Conservation (phyloP, 1,140 invertebrate genomes). For the Delia radicum region DNA sequence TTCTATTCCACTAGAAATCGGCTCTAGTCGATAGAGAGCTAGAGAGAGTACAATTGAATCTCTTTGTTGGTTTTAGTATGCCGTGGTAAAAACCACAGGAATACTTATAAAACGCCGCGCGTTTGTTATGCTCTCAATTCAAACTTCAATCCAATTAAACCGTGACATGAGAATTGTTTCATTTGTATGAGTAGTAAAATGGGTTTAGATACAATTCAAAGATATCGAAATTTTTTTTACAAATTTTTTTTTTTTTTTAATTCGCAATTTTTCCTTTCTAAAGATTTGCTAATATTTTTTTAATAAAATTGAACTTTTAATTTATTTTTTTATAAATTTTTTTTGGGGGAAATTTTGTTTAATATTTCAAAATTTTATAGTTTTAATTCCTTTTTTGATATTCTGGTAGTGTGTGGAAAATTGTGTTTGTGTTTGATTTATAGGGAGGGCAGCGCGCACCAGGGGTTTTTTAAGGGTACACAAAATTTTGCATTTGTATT, state of each 20-base stretch:
- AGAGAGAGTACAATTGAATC: not conserved
- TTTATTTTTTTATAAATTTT: not conserved
- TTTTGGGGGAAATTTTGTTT: not conserved
- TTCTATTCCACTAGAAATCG: not conserved
- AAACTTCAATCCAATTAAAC: conserved; percentile 21
- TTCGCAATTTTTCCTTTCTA: not conserved
- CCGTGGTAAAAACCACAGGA: conserved; percentile 10
- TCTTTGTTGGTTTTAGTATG: not conserved
- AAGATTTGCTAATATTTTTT: not conserved
- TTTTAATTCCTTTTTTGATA: not conserved
- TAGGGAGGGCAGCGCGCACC: conserved; percentile 21
- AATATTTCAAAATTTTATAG: not conserved
- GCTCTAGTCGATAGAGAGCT: not conserved
- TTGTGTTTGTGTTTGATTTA: not conserved
- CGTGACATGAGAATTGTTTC: conserved; percentile 23
- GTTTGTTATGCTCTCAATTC: conserved; percentile 18
- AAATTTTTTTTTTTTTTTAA: not conserved
- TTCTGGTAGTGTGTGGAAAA: not conserved
- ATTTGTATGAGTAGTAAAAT: conserved; percentile 17
- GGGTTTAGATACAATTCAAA: conserved; percentile 22
- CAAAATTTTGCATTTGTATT: conserved; percentile 22
- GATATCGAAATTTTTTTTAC: conserved; percentile 9
- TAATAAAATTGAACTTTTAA: not conserved
- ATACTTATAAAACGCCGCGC: conserved; percentile 19
- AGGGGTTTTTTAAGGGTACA: conserved; percentile 23